Evolutionary conservation across 2,888 invertebrate species (phyloP).

Genomic region (Metopia argyrocephala): DNA sequence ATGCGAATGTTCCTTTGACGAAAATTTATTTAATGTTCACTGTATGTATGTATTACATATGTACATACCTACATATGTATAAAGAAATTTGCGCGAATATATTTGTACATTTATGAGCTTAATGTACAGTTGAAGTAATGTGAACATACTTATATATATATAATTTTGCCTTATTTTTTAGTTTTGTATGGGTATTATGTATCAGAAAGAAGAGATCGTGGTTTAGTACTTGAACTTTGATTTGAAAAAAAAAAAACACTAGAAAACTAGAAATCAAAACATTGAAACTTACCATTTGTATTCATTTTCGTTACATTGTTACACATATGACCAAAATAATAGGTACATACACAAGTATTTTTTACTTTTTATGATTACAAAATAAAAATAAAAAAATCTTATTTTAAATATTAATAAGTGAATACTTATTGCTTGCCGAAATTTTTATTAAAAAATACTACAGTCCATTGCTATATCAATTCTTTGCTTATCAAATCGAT

Average conservation of each 20-base stretch:
- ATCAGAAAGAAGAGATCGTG: conserved; percentile 33
- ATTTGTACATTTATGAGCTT: background rate
- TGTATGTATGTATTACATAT: too few species aligned
- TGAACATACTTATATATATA: background rate
- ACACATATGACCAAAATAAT: too few species aligned
- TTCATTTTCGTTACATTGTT: too few species aligned
- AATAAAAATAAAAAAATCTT: too few species aligned
- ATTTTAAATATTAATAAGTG: too few species aligned
- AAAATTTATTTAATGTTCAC: conserved; percentile 9
- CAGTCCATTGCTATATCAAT: too few species aligned
- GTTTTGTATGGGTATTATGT: conserved; percentile 10
- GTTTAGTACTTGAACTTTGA: conserved; percentile 55
- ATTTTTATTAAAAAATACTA: too few species aligned
- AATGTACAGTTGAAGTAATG: conserved; percentile 3
- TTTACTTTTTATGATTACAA: too few species aligned
- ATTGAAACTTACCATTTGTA: conserved; percentile 52
- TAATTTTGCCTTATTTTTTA: background rate
- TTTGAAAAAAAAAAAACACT: conserved; percentile 27
- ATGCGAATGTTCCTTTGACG: conserved; percentile 43
- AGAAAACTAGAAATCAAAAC: background rate
- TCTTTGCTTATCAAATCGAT: too few species aligned
- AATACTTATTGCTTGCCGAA: too few species aligned
- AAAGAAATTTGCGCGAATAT: background rate
- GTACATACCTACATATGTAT: conserved; percentile 6
- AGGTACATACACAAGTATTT: too few species aligned